phyloP scores from a whole-genome alignment of 2,113 vertebrate species.

The Hypomesus transpacificus region DNA sequence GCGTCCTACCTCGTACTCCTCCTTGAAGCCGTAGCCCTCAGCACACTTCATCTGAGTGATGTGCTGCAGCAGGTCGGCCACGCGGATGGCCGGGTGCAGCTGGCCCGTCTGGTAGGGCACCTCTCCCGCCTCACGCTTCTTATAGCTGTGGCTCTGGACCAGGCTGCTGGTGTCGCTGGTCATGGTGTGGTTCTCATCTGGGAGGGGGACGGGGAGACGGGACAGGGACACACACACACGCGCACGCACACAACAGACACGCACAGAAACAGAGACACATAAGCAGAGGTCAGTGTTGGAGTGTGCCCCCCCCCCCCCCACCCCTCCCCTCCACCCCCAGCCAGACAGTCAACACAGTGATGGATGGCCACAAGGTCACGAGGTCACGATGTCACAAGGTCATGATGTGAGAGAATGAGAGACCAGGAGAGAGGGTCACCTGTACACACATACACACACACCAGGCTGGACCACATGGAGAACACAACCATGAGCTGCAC shows the following conservation, averaged over 20 bases:
- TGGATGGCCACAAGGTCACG: slow-evolving; percentile 1
- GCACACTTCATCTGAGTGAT: slow-evolving; percentile 17
- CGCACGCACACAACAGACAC: background rate
- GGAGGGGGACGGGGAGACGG: no score
- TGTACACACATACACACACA: background rate
- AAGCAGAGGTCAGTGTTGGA: background rate
- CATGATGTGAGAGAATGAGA: background rate
- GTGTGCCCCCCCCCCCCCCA: background rate
- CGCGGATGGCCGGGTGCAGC: slow-evolving; percentile 10
- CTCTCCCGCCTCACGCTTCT: slow-evolving; percentile 4
- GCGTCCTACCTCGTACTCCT: slow-evolving; percentile 7
- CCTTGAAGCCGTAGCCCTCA: slow-evolving; percentile 12
- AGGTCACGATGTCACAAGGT: slow-evolving; percentile 4
- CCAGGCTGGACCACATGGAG: background rate
- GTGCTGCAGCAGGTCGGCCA: slow-evolving; percentile 11
- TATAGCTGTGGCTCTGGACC: slow-evolving; percentile 5
- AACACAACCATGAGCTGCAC: background rate
- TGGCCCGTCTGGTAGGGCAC: slow-evolving; percentile 9
- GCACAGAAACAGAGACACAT: background rate
- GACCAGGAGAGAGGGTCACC: background rate
- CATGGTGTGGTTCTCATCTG: slow-evolving; percentile 10
- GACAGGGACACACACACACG: background rate
- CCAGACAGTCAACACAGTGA: background rate
- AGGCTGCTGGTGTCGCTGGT: slow-evolving; percentile 11
- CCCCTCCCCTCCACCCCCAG: background rate